These are phyloP conservation scores for Eretmochelys imbricata DNA, from an alignment of 2,113 vertebrate genomes.

Conservation along the genomic window DNA sequence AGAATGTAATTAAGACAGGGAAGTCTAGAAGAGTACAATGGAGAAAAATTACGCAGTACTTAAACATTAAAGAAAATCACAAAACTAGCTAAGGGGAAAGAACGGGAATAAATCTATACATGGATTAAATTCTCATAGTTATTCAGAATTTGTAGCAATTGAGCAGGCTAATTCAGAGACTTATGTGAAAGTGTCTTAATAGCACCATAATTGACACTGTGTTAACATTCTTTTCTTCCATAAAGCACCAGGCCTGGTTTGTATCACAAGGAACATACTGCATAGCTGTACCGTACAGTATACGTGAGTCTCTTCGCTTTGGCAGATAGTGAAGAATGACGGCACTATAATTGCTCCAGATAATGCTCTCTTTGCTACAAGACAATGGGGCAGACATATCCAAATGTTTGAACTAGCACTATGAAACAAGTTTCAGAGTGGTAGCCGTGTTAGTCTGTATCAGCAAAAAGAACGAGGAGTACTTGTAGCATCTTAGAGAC, in stretches of 20 bases:
- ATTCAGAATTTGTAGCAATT: not conserved
- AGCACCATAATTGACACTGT: accelerated
- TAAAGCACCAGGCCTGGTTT: not conserved
- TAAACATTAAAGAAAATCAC: not conserved
- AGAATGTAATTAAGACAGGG: not conserved
- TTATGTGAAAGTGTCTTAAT: not conserved
- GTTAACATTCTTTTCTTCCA: not conserved
- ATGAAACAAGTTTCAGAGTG: not conserved
- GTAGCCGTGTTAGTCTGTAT: no score
- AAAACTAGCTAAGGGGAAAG: not conserved
- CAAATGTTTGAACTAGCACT: not conserved
- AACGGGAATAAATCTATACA: not conserved
- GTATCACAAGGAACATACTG: not conserved
- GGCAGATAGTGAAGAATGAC: not conserved
- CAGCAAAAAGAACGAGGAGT: no score
- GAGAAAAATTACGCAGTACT: not conserved
- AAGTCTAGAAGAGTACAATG: not conserved
- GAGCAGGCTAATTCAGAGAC: not conserved
- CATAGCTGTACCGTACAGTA: accelerated
- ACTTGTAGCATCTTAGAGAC: no score
- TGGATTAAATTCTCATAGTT: not conserved
- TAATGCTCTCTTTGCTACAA: not conserved
- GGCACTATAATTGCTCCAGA: not conserved
- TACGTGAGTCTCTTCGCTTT: not conserved
- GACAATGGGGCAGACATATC: not conserved